phyloP scores from a whole-genome alignment of 64 coral and sea anemone genomes.

The Montipora efflorescens region DNA sequence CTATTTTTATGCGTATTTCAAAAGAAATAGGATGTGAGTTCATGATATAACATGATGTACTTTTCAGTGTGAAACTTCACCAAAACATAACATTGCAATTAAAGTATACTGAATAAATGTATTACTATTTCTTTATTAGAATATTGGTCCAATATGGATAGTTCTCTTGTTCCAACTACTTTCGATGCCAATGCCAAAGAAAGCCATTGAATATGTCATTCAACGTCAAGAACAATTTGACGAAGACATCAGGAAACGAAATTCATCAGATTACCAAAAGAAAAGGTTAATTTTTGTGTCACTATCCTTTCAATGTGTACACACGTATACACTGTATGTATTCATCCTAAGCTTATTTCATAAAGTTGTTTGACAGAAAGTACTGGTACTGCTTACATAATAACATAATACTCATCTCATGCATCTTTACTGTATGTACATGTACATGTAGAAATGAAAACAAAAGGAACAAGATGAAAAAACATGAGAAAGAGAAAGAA shows the following conservation, averaged over 20 bases:
- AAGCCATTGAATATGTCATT: background rate
- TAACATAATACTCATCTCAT: too few relatives aligned
- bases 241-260: background rate
- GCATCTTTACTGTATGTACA: too few relatives aligned
- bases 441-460: background rate
- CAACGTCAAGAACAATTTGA: slow-evolving; percentile 23
- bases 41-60: too few relatives aligned
- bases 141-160: slow-evolving; percentile 41
- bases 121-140: slow-evolving; percentile 6
- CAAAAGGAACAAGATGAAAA: background rate
- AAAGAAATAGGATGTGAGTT: too few relatives aligned
- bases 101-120: too few relatives aligned
- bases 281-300: background rate
- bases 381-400: too few relatives aligned
- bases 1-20: too few relatives aligned
- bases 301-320: background rate
- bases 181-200: slow-evolving; percentile 5
- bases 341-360: too few relatives aligned
- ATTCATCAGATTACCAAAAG: slow-evolving; percentile 13
- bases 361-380: too few relatives aligned
- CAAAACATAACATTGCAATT: too few relatives aligned
- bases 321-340: too few relatives aligned
- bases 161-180: slow-evolving; percentile 22
- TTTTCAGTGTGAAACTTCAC: too few relatives aligned
- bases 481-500: slow-evolving; percentile 15